Evolutionary conservation across 2,113 vertebrate genomes (phyloP), one percentile per base, ranked within the genome.

Genomic region (Agapornis roseicollis): DNA sequence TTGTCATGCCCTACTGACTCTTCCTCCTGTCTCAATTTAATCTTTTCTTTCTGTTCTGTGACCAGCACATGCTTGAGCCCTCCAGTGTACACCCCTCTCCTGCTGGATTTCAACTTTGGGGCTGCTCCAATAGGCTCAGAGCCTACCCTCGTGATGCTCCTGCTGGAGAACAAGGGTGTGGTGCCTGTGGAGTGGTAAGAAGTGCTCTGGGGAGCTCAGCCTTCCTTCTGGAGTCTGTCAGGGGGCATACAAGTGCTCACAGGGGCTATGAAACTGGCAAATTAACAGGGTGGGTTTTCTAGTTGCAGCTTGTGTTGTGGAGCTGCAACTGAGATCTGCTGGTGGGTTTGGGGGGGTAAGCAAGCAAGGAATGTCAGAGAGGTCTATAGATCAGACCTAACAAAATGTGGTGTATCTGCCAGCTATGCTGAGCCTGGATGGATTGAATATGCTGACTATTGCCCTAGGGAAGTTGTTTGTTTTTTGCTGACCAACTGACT

Each of bases 81-180:
- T 27, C 94, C 98, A 3, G n/a, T 98, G 79, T 97, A 98, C 85
- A 99, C 98, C 4, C 97, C 98, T 74, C 71, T 98, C 58, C 90
- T 97, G 89, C 87, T 99, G 95, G 98, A 99, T 95, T 98, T 99
- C 85, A 98, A 98, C 97, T 99, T 99, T 46, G 98, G 98, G 29
- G 98, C 98, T 4, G 98, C 99, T 9, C 98, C 98, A 0, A 11
- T 98, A 9, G 96, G 98, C 55, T 98, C 99, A 11, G 97, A 98
- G 3, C 97, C 98, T 23, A 98, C 98, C 3, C 66, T 95, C 9
- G 97, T 99, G 50, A 80, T 98, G 46, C 97, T 99, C 55, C 97
- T 98, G 96, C 94, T 99, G 94, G 96, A 97, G 79, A 99, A 99
- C 97, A 98, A 90, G 1, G 98, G 99, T 7, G 96, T 96, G 76